phyloP scores from a whole-genome alignment of 1,140 invertebrate genomes.

The Lineus longissimus region DNA sequence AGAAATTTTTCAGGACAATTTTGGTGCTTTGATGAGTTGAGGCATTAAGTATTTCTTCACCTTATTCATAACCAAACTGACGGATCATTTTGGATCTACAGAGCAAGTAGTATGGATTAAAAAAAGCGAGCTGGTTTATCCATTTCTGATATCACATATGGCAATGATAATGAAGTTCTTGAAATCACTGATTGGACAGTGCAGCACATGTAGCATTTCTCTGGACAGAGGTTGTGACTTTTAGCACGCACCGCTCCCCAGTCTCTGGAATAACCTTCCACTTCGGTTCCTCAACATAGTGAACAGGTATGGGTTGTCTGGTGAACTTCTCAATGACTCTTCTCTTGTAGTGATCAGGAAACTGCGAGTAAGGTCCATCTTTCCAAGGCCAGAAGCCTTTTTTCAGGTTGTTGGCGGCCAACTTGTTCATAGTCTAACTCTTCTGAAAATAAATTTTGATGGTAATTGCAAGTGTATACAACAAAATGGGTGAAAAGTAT shows the following conservation, averaged over 20 bases:
- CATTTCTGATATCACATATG: no score
- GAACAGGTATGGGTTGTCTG: conserved; percentile 71
- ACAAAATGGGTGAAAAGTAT: no score
- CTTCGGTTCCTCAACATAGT: conserved; percentile 74
- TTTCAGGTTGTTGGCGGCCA: not conserved
- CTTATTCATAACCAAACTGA: no score
- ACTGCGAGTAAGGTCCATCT: conserved; percentile 20
- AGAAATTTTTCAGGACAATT: not conserved
- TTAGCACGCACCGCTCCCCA: conserved; percentile 61
- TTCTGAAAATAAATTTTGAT: no score
- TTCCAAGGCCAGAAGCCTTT: conserved; percentile 21
- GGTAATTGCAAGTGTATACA: no score
- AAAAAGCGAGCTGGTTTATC: no score
- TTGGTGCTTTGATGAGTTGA: no score
- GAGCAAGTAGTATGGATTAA: no score
- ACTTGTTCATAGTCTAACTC: no score
- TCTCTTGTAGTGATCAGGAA: conserved; percentile 83
- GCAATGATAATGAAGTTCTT: no score
- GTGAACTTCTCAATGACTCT: conserved; percentile 82
- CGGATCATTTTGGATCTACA: no score
- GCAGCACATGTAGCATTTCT: not conserved
- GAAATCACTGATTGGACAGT: not conserved
- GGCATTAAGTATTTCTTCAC: not conserved
- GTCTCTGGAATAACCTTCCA: conserved; percentile 71
- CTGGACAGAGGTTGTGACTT: not conserved